Evolutionary conservation across 1,140 invertebrate species (phyloP).

Genomic region (Hyles vespertilio): DNA sequence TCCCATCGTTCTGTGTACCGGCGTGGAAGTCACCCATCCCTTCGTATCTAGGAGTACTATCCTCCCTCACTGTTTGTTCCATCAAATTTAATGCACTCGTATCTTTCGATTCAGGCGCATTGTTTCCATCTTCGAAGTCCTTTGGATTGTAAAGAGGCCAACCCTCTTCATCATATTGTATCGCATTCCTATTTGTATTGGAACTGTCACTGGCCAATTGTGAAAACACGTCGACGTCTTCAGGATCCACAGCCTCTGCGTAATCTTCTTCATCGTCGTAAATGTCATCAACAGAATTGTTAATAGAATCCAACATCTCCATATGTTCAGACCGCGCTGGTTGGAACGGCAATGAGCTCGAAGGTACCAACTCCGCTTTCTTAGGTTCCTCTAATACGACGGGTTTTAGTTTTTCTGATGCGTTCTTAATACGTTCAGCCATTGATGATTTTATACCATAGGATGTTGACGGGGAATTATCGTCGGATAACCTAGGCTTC

Average conservation of each 20-base stretch:
- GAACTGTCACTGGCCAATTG: constrained; percentile 30
- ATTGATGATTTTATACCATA: constrained; percentile 48
- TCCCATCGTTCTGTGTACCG: constrained; percentile 85
- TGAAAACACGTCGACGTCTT: constrained; percentile 39
- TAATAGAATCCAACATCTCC: too few relatives aligned
- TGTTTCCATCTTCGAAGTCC: constrained; percentile 51
- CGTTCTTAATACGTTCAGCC: constrained; percentile 55
- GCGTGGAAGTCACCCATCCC: constrained; percentile 80
- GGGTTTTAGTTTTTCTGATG: constrained; percentile 55
- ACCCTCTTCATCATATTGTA: constrained; percentile 54
- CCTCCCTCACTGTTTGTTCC: constrained; percentile 29
- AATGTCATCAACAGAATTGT: constrained; percentile 10
- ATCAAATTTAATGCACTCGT: constrained; percentile 38
- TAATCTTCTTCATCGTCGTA: constrained; percentile 42
- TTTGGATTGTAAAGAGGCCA: constrained; percentile 64
- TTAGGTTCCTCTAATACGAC: constrained; percentile 29
- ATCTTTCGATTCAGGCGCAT: constrained; percentile 12
- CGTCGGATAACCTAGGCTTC: constrained; percentile 38
- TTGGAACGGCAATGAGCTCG: constrained; percentile 65
- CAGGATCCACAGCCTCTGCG: constrained; percentile 38
- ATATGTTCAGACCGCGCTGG: constrained; percentile 21
- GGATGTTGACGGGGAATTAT: constrained; percentile 26
- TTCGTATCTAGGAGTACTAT: constrained; percentile 42
- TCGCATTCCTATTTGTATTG: constrained; percentile 27
- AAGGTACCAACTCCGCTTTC: constrained; percentile 33